Conservation (phyloP, 2,888 invertebrate species). For the Ferdinandea cuprea region DNA sequence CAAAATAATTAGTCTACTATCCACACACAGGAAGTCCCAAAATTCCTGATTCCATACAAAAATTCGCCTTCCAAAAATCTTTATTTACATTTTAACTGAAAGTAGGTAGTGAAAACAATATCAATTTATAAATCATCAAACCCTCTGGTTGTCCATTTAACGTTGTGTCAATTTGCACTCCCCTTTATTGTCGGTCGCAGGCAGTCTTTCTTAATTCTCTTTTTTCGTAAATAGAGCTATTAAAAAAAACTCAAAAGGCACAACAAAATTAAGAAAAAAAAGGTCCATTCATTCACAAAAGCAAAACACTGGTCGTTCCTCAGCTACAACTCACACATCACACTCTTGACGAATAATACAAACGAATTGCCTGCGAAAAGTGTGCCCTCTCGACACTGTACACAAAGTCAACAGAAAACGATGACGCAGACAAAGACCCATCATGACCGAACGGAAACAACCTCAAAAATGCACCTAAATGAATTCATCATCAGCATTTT, state of each 20-base stretch:
- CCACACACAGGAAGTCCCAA: constrained; percentile 50
- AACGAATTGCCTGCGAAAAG: constrained; percentile 60
- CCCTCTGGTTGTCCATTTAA: constrained; percentile 47
- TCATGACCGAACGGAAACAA: constrained; percentile 46
- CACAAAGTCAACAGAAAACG: constrained; percentile 53
- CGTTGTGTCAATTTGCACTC: constrained; percentile 29
- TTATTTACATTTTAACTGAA: neutral
- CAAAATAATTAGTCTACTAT: constrained; percentile 46
- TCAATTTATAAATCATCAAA: constrained; percentile 22
- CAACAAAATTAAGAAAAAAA: neutral
- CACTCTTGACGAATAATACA: constrained; percentile 27
- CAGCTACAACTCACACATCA: constrained; percentile 64
- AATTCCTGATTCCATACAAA: constrained; percentile 26
- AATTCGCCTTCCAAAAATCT: constrained; percentile 11
- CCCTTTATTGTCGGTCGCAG: constrained; percentile 8
- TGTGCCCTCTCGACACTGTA: constrained; percentile 67
- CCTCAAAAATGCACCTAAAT: constrained; percentile 63
- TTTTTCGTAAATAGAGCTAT: constrained; percentile 34
- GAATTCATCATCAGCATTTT: constrained; percentile 63
- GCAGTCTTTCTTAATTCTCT: constrained; percentile 22
- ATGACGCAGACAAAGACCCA: constrained; percentile 13
- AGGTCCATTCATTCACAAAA: constrained; percentile 38
- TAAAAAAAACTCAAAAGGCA: constrained; percentile 28
- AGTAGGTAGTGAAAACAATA: constrained; percentile 1
- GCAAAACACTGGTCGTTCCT: neutral